Base-by-base conservation (phyloP, 2,113 vertebrate genomes). In the Sialia sialis region DNA sequence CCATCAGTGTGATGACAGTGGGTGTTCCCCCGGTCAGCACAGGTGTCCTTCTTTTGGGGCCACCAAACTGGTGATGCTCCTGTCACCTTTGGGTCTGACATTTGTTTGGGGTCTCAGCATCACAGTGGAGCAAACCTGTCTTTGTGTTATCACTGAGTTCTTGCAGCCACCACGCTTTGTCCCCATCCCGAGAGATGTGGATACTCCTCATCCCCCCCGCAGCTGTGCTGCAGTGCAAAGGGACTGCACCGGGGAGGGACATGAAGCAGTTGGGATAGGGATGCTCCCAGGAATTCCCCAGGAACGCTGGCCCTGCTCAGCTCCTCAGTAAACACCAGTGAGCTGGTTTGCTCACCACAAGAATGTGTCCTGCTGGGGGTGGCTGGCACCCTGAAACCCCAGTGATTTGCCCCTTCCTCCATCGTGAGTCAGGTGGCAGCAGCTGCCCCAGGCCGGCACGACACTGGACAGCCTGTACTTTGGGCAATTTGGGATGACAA, bases 401-500 rank as follows among this genome's bases (percentile, higher is more conserved):
- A 0, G 60, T 94, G 89, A 91, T 95, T 92, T 92, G 77, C 91
- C 87, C 84, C 80, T 96, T 84, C 87, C 52, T 95, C 64, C 0
- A 0, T 11, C 0, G 1, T 95, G 94, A 95, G 84, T 96, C 96
- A 96, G 84, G 52, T 7, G 0, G 41, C 0, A 0, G 67, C 39
- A 1, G 66, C 87, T 56, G 95, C 94, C 95, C 85, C 58, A 5
- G 95, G 94, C 90, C 4, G 1, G 73, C 51, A 9, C 10, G 0
- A 46, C 58, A 27, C 54, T 4, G 6, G 10, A 2, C 30, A 95
- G 93, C 55, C 94, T 95, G 91, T 93, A 94, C 56, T 96, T 96
- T 94, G 88, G 62, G 36, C 63, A 91, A 89, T 93, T 93, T 94
- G 77, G 77, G 60, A 36, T 90, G 91, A 77, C 27, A 6, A 69